Conservation (phyloP, 2,888 invertebrate species). For the Athalia cordata region DNA sequence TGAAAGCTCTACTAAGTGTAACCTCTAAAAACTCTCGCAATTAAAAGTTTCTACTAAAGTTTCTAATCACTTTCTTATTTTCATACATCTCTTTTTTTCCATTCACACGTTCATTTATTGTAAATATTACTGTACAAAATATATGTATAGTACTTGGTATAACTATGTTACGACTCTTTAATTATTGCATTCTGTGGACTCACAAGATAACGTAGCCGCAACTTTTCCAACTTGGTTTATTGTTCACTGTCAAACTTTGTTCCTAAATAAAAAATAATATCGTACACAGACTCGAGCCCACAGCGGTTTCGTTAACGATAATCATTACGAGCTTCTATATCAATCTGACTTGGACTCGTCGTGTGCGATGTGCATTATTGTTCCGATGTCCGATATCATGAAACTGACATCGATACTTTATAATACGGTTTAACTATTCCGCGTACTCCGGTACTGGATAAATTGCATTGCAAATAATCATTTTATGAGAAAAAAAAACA, state of each 20-base stretch:
- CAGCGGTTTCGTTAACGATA: no score
- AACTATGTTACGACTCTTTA: slow-evolving; percentile 61
- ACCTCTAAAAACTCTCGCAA: slow-evolving; percentile 1
- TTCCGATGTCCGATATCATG: no score
- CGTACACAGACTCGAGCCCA: neutral
- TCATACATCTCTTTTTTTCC: slow-evolving; percentile 12
- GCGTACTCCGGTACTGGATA: no score
- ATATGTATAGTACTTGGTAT: slow-evolving; percentile 52
- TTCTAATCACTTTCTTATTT: slow-evolving; percentile 43
- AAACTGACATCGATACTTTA: no score
- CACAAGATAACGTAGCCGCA: neutral
- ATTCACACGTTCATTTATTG: slow-evolving; percentile 46
- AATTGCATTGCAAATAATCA: no score
- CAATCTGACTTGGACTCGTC: no score
- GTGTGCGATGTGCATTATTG: no score
- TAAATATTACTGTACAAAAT: slow-evolving; percentile 68
- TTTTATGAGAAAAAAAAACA: no score
- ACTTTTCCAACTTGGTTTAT: slow-evolving; percentile 2
- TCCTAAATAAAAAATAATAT: slow-evolving; percentile 18
- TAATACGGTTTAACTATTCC: no score
- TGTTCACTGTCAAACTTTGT: slow-evolving; percentile 14
- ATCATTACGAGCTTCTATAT: no score
- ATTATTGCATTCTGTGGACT: slow-evolving; percentile 58
- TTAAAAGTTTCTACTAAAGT: slow-evolving; percentile 59
- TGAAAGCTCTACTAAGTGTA: slow-evolving; percentile 34